Evolutionary conservation across 2,113 vertebrate species (phyloP), one percentile per base, ranked within the genome.

Genomic region (Lycaon pictus): DNA sequence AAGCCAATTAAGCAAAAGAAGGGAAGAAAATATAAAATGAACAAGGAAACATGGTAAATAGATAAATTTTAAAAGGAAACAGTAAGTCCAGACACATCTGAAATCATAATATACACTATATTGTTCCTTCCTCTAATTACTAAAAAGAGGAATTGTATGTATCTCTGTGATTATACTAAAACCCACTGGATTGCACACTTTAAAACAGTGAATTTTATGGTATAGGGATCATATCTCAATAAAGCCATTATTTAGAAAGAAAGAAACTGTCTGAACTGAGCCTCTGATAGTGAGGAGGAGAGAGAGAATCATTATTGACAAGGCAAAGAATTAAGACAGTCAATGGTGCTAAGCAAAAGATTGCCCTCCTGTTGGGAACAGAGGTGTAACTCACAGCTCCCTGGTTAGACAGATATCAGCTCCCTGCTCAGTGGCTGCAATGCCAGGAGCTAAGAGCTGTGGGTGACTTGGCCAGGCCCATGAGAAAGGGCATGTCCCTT

Each of bases 341-440:
- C 35, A 7, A 0, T 25, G 62, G 23, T 82, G 56, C 48, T 29
- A 1, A 22, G 37, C 74, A 77, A 77, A 22, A 10, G 62, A 20
- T n/a, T 25, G 27, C 43, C 13, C 35, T 23, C 48, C 7, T 2
- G 16, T 27, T 2, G 0, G 22, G 32, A 56, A 4, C 2, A 48
- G 67, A 77, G 29, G 8, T 3, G 0, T 15, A 12, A 11, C 51
- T 48, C 27, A 1, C 12, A 20, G 20, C 1, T 23, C 23, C 43
- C 16, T 25, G 16, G 5, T 3, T 12, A 27, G 35, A 67, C 29
- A 76, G 12, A 65, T 32, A 25, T 43, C 43, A 43, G 43, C 43
- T 43, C 43, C 43, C 43, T 43, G 8, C 63, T 65, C 7, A 4
- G 35, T 20, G 3, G 25, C 22, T 60, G 8, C 4, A 0, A 1